Conservation (phyloP, 53 echinoderm and acorn worm genomes). For the Astropecten irregularis region DNA sequence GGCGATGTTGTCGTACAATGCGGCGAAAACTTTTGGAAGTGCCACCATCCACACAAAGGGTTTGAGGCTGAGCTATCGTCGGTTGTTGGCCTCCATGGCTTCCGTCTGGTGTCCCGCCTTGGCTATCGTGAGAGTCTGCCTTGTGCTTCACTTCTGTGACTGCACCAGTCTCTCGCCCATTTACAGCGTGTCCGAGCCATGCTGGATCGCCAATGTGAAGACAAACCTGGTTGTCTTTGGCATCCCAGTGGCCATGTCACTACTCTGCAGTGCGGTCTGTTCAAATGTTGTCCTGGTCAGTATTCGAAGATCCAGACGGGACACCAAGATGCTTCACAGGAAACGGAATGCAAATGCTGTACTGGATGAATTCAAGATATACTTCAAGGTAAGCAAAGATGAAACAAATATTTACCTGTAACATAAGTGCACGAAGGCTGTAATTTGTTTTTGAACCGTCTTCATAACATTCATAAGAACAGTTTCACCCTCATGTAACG, state of each 20-base stretch:
- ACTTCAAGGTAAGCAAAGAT: too few species aligned
- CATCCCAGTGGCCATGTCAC: not conserved
- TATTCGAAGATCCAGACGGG: not conserved
- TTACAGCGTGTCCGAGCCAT: not conserved
- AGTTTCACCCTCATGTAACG: too few species aligned
- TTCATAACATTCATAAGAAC: too few species aligned
- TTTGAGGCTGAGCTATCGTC: not conserved
- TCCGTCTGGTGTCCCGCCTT: not conserved
- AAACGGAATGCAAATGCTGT: too few species aligned
- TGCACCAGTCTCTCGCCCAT: not conserved
- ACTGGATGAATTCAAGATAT: too few species aligned
- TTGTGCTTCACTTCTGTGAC: not conserved
- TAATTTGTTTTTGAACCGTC: too few species aligned
- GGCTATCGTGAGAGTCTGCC: not conserved
- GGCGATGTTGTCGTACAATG: not conserved
- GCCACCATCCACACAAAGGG: not conserved
- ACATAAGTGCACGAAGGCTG: too few species aligned
- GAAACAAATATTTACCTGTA: too few species aligned
- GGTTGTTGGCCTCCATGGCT: not conserved
- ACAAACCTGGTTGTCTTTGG: not conserved
- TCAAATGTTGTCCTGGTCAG: not conserved
- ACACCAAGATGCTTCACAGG: not conserved
- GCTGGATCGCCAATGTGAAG: not conserved
- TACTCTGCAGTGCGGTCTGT: not conserved
- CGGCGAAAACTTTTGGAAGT: not conserved